phyloP scores from a whole-genome alignment of 1,140 invertebrate genomes.

The Bombus fervidus region DNA sequence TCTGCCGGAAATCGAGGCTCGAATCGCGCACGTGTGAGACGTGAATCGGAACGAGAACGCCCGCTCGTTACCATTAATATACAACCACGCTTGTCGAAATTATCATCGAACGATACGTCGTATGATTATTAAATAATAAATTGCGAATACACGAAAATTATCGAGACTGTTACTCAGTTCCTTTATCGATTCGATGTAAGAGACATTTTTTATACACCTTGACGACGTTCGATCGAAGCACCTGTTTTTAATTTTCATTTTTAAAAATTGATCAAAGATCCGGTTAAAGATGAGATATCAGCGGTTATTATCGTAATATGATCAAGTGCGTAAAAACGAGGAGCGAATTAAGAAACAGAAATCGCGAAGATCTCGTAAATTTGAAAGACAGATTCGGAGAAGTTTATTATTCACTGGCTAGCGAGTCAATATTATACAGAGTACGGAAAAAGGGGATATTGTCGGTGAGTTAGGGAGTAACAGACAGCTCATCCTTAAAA shows the following conservation, averaged over 20 bases:
- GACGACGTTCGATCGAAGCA: no score
- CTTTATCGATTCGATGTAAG: no score
- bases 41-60: slow-evolving; percentile 49
- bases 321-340: background rate
- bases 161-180: background rate
- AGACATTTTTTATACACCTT: no score
- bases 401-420: slow-evolving; percentile 2
- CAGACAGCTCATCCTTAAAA: background rate
- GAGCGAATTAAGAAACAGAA: no score
- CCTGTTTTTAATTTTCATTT: no score
- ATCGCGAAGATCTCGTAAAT: background rate
- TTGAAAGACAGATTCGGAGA: background rate
- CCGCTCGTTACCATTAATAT: slow-evolving; percentile 35
- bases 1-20: slow-evolving; percentile 60
- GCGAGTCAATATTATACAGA: background rate
- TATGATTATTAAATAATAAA: slow-evolving; percentile 13
- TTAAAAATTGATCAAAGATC: no score
- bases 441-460: slow-evolving; percentile 3
- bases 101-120: background rate
- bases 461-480: background rate
- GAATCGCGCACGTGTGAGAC: slow-evolving; percentile 52
- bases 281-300: no score
- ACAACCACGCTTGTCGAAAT: slow-evolving; percentile 12
- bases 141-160: background rate
- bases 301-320: no score